Base-by-base conservation (phyloP, 2,797 vertebrate species). In the Labeo calbasu region DNA sequence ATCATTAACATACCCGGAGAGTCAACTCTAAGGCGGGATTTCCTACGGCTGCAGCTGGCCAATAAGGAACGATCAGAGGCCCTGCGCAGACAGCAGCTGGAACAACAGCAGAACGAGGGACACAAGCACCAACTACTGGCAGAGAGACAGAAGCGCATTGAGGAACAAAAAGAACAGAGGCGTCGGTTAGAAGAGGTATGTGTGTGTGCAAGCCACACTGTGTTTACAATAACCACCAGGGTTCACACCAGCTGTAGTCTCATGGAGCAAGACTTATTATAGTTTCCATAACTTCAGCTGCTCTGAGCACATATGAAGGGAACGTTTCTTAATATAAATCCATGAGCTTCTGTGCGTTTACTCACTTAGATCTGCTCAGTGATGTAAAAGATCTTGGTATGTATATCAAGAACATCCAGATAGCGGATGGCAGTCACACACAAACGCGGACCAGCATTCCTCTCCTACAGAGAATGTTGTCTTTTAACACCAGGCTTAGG, bases 151-250 rank as follows among this genome's bases (percentile, higher is more conserved):
- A 99, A 98, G 86, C 96, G 97, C 88, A 98, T 99, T 0, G 97
- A 99, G 92, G 98, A 99, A 92, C 98, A 99, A 94, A 97, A 97
- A 93, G 97, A 98, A 90, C 97, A 99, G 94, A 94, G 98, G 86
- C 88, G 96, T 55, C 91, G 96, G 82, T 93, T 98, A 88, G 97
- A 98, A 92, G 97, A 98, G 97, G 98, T 98, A 90, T 11, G 46
- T 51, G 5, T 55, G 36, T 23, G 6, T 21, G 36, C 9, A 48
- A 65, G 15, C 14, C 10, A 25, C 23, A 28, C n/a, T 36, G 25
- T 53, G 23, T 46, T n/a, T 51, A 5, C 25, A 6, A 1, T 21
- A 66, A 51, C 48, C 0, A 1, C 57, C 13, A 17, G 15, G 21
- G n/a, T 48, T 77, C 63, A 28, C 23, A 63, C 40, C 40, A 63